Conservation (phyloP, 2,888 invertebrate species). For the Adela reaumurella region DNA sequence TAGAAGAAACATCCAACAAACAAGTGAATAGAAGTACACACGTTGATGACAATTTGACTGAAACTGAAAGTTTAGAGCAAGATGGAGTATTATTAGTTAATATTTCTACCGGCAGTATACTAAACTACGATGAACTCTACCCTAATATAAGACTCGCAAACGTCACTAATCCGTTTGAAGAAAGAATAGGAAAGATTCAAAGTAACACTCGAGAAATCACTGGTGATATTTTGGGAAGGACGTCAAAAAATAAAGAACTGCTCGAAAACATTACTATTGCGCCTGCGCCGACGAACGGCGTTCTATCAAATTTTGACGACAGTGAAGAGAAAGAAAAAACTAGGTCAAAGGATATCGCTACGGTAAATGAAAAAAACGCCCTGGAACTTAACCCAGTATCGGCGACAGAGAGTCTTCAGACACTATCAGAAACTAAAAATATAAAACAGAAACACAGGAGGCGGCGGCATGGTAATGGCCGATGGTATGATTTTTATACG, state of each 20-base stretch:
- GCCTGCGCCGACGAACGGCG: slow-evolving; percentile 46
- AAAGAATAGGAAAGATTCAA: slow-evolving; percentile 51
- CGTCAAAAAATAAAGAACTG: slow-evolving; percentile 35
- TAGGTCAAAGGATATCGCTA: slow-evolving; percentile 24
- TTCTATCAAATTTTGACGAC: slow-evolving; percentile 36
- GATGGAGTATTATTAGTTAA: slow-evolving; percentile 49
- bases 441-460: slow-evolving; percentile 18
- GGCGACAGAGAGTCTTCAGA: slow-evolving; percentile 41
- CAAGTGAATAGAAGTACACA: slow-evolving; percentile 19
- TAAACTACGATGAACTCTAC: slow-evolving; percentile 44
- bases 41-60: slow-evolving; percentile 37
- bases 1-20: slow-evolving; percentile 23
- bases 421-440: slow-evolving; percentile 25
- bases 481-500: slow-evolving; percentile 45
- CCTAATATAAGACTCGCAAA: slow-evolving; percentile 38
- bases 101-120: slow-evolving; percentile 40
- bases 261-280: slow-evolving; percentile 45
- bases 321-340: slow-evolving; percentile 20
- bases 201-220: slow-evolving; percentile 54
- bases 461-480: slow-evolving; percentile 40
- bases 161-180: slow-evolving; percentile 39
- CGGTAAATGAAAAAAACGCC: slow-evolving; percentile 21
- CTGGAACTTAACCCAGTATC: slow-evolving; percentile 24
- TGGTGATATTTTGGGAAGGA: slow-evolving; percentile 41
- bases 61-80: slow-evolving; percentile 48